These are phyloP conservation scores for Morelia viridis DNA, from an alignment of 2,797 vertebrate genomes.

Conservation along the genomic window DNA sequence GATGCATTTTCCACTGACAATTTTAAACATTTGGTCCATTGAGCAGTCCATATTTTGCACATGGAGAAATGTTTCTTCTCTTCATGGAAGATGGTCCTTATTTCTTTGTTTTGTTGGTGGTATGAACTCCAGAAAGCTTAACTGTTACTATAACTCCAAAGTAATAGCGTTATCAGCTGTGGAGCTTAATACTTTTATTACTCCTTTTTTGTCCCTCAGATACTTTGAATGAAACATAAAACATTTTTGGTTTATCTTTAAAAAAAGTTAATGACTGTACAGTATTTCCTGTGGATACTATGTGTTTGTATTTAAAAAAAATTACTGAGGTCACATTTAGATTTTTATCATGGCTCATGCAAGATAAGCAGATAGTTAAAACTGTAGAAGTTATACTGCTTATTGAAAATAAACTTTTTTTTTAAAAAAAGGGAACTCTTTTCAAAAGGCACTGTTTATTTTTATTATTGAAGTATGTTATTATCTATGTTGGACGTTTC, in stretches of 20 bases:
- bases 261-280: not conserved
- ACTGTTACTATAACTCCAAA: slow-evolving; percentile 19
- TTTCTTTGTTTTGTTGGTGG: not conserved
- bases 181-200: slow-evolving; percentile 11
- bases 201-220: not conserved
- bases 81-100: not conserved
- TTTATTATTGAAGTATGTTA: not conserved
- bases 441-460: not conserved
- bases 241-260: not conserved
- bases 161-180: slow-evolving; percentile 19
- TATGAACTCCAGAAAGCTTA: not conserved
- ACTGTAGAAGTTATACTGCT: not conserved
- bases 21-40: not conserved
- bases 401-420: not conserved
- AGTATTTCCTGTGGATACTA: not conserved
- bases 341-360: not conserved
- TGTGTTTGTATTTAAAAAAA: not conserved
- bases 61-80: not conserved
- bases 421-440: not conserved
- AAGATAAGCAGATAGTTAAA: not conserved
- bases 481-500: not conserved
- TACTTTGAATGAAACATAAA: not conserved
- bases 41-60: not conserved
- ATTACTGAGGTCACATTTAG: not conserved
- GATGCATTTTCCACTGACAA: not conserved